phyloP scores from a whole-genome alignment of 2,888 invertebrate genomes.

The Tachina fera region DNA sequence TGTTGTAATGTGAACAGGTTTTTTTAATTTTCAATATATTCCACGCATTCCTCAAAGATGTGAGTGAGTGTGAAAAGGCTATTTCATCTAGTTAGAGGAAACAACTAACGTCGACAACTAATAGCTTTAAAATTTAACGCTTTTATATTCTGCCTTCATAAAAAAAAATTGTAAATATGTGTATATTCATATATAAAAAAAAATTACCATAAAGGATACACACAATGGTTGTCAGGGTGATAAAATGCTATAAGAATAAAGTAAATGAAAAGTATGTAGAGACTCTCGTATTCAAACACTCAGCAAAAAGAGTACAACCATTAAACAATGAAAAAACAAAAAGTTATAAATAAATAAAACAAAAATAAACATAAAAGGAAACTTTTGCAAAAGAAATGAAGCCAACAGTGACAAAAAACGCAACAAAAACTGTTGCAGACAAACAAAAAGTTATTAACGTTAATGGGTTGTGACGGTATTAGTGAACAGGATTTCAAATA shows the following conservation, averaged over 20 bases:
- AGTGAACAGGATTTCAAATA: constrained; percentile 59
- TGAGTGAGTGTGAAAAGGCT: too few species aligned
- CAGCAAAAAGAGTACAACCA: not conserved
- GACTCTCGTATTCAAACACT: constrained; percentile 12
- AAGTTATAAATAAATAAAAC: not conserved
- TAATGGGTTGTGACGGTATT: constrained; percentile 68
- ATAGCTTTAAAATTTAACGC: not conserved
- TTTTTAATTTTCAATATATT: too few species aligned
- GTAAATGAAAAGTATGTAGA: constrained; percentile 33
- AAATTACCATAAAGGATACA: not conserved
- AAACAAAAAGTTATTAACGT: constrained; percentile 69
- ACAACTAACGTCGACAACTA: not conserved
- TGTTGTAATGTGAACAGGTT: too few species aligned
- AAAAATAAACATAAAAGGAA: constrained; percentile 9
- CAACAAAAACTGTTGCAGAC: constrained; percentile 40
- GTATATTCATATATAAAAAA: too few species aligned
- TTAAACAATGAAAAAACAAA: not conserved
- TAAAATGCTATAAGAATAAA: constrained; percentile 41
- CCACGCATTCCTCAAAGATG: too few species aligned
- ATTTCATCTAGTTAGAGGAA: too few species aligned
- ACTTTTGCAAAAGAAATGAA: constrained; percentile 15
- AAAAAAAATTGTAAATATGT: not conserved
- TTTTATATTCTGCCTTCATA: not conserved
- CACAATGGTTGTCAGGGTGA: constrained; percentile 36
- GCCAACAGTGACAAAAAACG: constrained; percentile 1